A percentile compares a stretch with the other conserved stretches of the same genome.
phyloP scores from a whole-genome alignment of 2,113 vertebrate species.

The Pionites leucogaster region DNA sequence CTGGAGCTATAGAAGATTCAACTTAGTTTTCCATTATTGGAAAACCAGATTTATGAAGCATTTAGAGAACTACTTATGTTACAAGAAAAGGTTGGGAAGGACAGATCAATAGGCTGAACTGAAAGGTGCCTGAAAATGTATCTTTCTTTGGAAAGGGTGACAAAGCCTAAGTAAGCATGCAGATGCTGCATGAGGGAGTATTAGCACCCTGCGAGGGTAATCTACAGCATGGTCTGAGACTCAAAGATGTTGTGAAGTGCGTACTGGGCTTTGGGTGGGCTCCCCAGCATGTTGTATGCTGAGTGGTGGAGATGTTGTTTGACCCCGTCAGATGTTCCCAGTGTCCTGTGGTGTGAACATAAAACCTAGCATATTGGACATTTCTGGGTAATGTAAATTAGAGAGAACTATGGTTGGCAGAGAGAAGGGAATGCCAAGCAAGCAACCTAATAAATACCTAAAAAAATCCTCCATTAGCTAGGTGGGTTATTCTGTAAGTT shows the following conservation, averaged over 20 bases:
- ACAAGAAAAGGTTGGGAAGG: background rate
- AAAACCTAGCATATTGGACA: background rate
- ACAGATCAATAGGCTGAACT: background rate
- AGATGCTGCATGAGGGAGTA: background rate
- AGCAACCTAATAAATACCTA: background rate
- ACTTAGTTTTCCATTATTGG: background rate
- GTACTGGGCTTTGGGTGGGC: background rate
- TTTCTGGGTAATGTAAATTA: background rate
- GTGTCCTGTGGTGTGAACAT: background rate
- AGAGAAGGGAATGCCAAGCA: background rate
- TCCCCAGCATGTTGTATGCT: too few species aligned
- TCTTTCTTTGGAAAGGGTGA: background rate
- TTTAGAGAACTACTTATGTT: background rate
- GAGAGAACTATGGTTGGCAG: background rate
- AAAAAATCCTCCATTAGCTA: background rate
- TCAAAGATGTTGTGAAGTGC: background rate
- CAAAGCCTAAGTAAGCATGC: background rate
- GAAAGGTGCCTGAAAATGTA: background rate
- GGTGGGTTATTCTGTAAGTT: background rate
- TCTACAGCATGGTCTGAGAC: background rate
- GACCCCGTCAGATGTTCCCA: rapidly evolving
- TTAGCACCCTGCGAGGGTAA: background rate
- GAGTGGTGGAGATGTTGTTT: background rate
- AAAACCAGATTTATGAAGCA: background rate
- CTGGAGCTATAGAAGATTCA: background rate